Evolutionary conservation across 64 coral and sea anemone species (phyloP), one percentile per base, ranked within the genome.

Genomic region (Stylophora pistillata): DNA sequence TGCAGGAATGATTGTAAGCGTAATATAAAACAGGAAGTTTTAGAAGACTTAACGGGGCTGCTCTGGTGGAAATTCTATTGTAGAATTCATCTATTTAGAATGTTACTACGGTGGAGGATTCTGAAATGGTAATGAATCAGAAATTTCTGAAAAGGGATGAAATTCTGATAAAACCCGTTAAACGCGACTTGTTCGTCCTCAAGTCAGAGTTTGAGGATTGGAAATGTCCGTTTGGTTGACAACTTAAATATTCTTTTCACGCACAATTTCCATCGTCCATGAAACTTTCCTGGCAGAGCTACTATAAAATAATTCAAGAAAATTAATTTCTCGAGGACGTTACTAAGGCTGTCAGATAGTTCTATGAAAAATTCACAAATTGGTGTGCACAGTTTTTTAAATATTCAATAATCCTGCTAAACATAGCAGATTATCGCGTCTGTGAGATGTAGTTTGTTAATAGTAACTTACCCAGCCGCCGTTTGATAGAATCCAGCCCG

Each of bases 391-490:
- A 13, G 27, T 41, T 37, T 28, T 54, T 53, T 69, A 26, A 84
- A 69, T 84, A 68, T 84, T 84, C 28, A 66, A 65, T 84, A 27
- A 65, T 25, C 10, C 53, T 69, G 37, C 62, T 84, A 84, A 84
- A 84, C 32, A 69, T 84, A 84, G 60, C 59, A 63, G 30, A n/a
- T 21, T 71, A 13, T 53, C 14, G 82, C 57, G 27, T 53, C 82
- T 13, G 62, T 34, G 26, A 72, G 29, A 4, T 18, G 15, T 16
- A 82, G 14, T 54, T 10, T 16, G 62, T 11, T 15, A 4, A 9
- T 15, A 15, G 56, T n/a, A 79, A 82, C 91, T 82, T 82, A 93
- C 91, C 91, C 91, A 93, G 23, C 91, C 91, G 11, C 91, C 91
- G 41, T 93, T 63, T 14, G 57, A 58, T 5, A 54, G 41, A 26